A percentile compares a stretch with the other conserved stretches of the same genome.
Evolutionary conservation across 2,888 invertebrate species (phyloP).

Genomic region (Habrosyne pyritoides): DNA sequence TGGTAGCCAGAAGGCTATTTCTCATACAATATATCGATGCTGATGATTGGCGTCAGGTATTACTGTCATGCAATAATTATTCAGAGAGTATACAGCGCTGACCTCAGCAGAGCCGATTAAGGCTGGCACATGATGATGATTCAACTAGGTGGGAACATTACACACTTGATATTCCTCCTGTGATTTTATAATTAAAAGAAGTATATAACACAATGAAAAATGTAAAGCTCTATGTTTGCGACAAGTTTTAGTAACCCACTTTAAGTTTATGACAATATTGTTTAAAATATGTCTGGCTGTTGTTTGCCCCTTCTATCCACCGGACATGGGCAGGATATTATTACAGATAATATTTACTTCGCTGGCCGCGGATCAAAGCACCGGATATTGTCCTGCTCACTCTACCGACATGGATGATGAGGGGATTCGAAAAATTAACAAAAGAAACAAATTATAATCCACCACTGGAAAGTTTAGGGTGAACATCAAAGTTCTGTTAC

Average conservation of each 20-base stretch:
- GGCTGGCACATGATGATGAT: too few species aligned
- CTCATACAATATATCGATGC: too few species aligned
- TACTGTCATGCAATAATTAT: too few species aligned
- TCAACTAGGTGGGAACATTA: too few species aligned
- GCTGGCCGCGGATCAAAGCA: constrained; percentile 30
- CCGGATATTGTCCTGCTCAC: constrained; percentile 39
- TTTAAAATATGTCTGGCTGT: neutral
- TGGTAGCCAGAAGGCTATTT: too few species aligned
- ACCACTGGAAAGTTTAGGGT: neutral
- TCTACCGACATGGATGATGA: constrained; percentile 12
- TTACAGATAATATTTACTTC: constrained; percentile 41
- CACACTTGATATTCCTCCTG: too few species aligned
- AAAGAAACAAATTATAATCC: constrained; percentile 7
- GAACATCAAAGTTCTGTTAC: constrained; percentile 4
- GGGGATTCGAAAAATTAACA: constrained; percentile 5
- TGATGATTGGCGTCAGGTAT: too few species aligned
- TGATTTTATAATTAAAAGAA: too few species aligned
- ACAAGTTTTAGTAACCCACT: neutral
- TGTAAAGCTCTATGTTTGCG: too few species aligned
- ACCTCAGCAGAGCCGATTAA: too few species aligned
- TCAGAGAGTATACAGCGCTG: too few species aligned
- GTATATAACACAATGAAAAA: too few species aligned
- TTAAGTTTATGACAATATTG: neutral
- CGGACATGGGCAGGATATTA: constrained; percentile 30
- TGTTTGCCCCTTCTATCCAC: constrained; percentile 21